Percentiles rank a stretch among this genome's conserved stretches.
Evolutionary conservation across 2,888 invertebrate genomes (phyloP).

Genomic region (Brachynemurus nebulosus): DNA sequence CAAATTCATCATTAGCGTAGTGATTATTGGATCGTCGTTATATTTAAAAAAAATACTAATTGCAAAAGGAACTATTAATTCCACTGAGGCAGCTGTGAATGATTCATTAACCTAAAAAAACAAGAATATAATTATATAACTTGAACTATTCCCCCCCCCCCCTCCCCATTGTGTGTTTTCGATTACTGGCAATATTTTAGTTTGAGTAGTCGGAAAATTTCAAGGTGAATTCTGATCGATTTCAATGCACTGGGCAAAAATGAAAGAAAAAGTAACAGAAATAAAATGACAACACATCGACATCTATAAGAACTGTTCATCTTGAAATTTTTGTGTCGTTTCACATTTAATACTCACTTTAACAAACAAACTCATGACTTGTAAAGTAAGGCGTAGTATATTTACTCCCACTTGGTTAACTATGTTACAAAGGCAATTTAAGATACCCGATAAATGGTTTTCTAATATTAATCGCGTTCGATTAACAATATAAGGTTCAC

Average conservation of each 20-base stretch:
- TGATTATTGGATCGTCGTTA: conserved; percentile 38
- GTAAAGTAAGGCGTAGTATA: not conserved
- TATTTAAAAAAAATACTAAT: conserved; percentile 45
- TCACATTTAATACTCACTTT: conserved; percentile 3
- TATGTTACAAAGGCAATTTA: conserved; percentile 2
- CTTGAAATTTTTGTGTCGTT: not conserved
- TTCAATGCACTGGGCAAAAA: too few species aligned
- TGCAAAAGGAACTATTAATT: conserved; percentile 39
- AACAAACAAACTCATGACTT: conserved; percentile 4
- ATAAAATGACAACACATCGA: too few species aligned
- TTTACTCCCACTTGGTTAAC: not conserved
- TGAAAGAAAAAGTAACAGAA: too few species aligned
- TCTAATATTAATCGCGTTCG: not conserved
- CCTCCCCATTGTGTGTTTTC: too few species aligned
- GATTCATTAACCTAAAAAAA: conserved; percentile 36
- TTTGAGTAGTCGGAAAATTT: too few species aligned
- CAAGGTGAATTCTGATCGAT: too few species aligned
- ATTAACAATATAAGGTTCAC: not conserved
- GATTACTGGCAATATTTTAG: too few species aligned
- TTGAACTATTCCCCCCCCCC: too few species aligned
- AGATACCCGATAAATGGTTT: not conserved
- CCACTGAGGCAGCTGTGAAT: conserved; percentile 42
- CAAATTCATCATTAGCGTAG: conserved; percentile 38
- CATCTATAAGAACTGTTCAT: not conserved
- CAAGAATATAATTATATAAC: too few species aligned